Conservation (phyloP, 2,113 vertebrate species). For the Herpetotheres cachinnans region DNA sequence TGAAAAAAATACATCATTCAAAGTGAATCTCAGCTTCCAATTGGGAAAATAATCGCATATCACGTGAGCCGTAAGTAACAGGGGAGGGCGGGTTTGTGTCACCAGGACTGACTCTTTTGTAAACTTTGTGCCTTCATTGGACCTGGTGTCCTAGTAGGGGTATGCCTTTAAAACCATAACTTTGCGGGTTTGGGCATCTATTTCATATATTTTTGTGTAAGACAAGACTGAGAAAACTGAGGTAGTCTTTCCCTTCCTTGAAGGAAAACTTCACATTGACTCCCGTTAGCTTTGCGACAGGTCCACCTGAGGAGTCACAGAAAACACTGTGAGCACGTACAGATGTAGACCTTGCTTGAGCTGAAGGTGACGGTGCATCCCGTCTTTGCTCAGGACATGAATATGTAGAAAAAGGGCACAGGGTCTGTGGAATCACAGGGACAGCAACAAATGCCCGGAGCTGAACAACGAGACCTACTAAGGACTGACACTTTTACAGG, state of each 20-base stretch:
- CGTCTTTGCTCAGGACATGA: neutral
- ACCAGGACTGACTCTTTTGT: neutral
- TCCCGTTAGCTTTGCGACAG: neutral
- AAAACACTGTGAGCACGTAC: neutral
- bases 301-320: neutral
- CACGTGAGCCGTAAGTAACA: neutral
- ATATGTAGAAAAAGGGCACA: neutral
- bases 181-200: neutral
- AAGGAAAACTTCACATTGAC: neutral
- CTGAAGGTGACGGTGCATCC: neutral
- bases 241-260: neutral
- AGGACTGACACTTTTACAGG: neutral
- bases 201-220: neutral
- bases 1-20: neutral
- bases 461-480: neutral
- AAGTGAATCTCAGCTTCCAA: neutral
- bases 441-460: neutral
- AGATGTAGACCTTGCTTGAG: neutral
- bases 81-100: neutral
- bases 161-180: neutral
- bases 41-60: neutral
- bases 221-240: neutral
- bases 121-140: neutral
- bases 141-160: neutral
- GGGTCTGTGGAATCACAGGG: neutral